These are phyloP conservation scores for Oscarella lobularis DNA, from an alignment of 37 sponge, comb jelly and placozoan genomes.

Conservation along the genomic window DNA sequence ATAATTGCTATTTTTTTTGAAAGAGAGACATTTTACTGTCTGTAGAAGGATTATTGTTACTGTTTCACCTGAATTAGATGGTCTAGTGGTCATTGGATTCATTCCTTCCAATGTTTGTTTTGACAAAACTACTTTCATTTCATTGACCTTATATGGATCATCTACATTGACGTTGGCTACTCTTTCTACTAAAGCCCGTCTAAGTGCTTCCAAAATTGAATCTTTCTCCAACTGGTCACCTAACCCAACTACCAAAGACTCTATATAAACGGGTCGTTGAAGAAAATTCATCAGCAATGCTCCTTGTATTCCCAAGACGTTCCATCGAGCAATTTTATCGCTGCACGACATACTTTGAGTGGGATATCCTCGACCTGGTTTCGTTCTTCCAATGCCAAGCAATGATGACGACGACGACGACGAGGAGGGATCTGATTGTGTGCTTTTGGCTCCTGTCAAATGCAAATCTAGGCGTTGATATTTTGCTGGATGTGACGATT, in stretches of 20 bases:
- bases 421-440: constrained; percentile 36
- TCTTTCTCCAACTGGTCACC: constrained; percentile 8
- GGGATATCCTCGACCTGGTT: constrained; percentile 77
- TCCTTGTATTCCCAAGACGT: constrained; percentile 66
- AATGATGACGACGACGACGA: too few species aligned
- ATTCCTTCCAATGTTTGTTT: too few species aligned
- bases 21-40: too few species aligned
- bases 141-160: too few species aligned
- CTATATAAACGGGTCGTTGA: constrained; percentile 38
- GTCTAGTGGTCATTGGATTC: too few species aligned
- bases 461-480: too few species aligned
- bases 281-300: constrained; percentile 53
- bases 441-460: constrained; percentile 75
- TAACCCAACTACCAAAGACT: constrained; percentile 14
- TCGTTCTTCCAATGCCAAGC: constrained; percentile 44
- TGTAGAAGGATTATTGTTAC: too few species aligned
- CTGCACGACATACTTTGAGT: constrained; percentile 73
- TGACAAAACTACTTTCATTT: too few species aligned
- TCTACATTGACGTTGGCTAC: background rate
- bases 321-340: constrained; percentile 79
- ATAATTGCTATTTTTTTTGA: too few species aligned
- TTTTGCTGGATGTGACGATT: too few species aligned
- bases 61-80: too few species aligned
- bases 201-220: constrained; percentile 31
- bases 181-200: constrained; percentile 1